These are phyloP conservation scores for Ips typographus DNA, from an alignment of 1,140 invertebrate genomes.

Conservation along the genomic window DNA sequence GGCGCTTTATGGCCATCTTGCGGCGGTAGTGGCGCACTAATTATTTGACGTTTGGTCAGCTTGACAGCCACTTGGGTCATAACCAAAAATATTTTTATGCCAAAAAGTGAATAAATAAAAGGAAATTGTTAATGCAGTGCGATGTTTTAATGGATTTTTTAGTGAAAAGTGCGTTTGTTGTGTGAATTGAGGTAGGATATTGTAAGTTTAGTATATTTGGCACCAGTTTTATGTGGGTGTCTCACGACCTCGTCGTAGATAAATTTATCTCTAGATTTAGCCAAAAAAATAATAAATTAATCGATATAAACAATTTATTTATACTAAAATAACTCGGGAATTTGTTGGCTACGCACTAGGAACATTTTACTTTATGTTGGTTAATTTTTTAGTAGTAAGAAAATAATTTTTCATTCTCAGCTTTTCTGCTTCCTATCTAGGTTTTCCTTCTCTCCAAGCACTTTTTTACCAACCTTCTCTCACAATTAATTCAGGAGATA, in stretches of 20 bases:
- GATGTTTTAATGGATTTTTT: constrained; percentile 28
- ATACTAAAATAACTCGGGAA: neutral
- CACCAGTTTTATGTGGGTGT: constrained; percentile 24
- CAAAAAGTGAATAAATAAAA: constrained; percentile 38
- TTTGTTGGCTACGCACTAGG: too few species aligned
- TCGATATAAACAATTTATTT: constrained; percentile 26
- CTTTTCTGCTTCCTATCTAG: neutral
- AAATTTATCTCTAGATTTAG: neutral
- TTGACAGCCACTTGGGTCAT: constrained; percentile 34
- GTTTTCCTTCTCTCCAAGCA: neutral
- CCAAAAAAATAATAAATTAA: constrained; percentile 28
- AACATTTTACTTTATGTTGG: too few species aligned
- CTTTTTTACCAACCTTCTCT: neutral
- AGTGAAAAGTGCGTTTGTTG: constrained; percentile 17
- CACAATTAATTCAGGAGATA: neutral
- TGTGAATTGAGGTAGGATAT: constrained; percentile 14
- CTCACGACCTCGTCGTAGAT: constrained; percentile 16
- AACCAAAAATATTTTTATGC: constrained; percentile 41
- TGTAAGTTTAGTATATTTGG: neutral
- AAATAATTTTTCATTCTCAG: too few species aligned
- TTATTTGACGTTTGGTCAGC: constrained; percentile 17
- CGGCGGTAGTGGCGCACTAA: neutral
- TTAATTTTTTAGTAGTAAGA: too few species aligned
- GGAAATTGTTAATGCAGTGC: constrained; percentile 26
- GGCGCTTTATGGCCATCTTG: constrained; percentile 3